Conservation (phyloP, 2,797 vertebrate genomes). For the Lithobates sylvaticus region DNA sequence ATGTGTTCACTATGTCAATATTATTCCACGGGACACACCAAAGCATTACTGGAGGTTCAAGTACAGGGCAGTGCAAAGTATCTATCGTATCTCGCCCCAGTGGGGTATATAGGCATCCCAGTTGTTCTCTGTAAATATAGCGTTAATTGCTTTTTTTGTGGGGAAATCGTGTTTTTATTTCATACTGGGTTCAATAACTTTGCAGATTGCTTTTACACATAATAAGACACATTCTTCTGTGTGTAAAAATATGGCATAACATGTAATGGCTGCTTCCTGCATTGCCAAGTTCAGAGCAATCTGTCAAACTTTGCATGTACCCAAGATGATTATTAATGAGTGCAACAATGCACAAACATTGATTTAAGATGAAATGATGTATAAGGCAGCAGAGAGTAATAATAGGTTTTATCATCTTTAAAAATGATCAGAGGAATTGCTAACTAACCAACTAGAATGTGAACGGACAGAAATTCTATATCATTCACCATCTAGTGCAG, state of each 20-base stretch:
- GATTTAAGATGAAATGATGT: neutral
- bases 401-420: too few relatives aligned
- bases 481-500: too few relatives aligned
- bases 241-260: constrained; percentile 9
- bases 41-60: constrained; percentile 79
- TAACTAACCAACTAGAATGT: too few relatives aligned
- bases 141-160: constrained; percentile 64
- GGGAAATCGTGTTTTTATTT: constrained; percentile 61
- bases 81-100: constrained; percentile 70
- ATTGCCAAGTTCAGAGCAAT: neutral
- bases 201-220: constrained; percentile 18
- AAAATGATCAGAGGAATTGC: too few relatives aligned
- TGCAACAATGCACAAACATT: constrained; percentile 22
- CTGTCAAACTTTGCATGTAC: neutral
- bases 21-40: constrained; percentile 81
- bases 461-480: too few relatives aligned
- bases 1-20: constrained; percentile 83
- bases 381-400: too few relatives aligned
- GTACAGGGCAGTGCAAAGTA: constrained; percentile 76
- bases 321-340: constrained; percentile 25
- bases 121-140: constrained; percentile 67
- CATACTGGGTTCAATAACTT: constrained; percentile 64
- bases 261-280: constrained; percentile 9
- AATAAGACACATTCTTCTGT: constrained; percentile 30
- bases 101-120: constrained; percentile 71